Conservation (phyloP, 1,140 invertebrate genomes). For the Drosophila ficusphila region DNA sequence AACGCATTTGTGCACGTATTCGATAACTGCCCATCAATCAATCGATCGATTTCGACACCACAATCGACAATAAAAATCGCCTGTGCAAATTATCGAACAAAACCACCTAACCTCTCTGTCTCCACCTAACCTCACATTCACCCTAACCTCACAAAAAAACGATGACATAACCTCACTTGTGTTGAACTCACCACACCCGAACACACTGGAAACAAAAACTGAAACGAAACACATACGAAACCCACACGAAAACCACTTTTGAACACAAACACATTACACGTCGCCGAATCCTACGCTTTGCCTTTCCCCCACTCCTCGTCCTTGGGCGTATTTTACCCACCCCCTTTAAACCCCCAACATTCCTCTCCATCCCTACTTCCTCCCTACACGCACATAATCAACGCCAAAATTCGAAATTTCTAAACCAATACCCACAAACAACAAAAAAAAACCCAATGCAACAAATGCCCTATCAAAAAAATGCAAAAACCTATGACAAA, state of each 20-base stretch:
- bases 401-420: constrained; percentile 66
- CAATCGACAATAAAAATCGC: constrained; percentile 45
- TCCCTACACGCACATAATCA: constrained; percentile 50
- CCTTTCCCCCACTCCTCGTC: constrained; percentile 9
- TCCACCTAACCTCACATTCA: constrained; percentile 31
- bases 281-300: constrained; percentile 53
- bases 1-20: constrained; percentile 72
- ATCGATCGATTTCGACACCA: constrained; percentile 39
- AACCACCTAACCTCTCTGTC: constrained; percentile 17
- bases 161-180: constrained; percentile 22
- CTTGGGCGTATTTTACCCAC: constrained; percentile 18
- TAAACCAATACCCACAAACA: constrained; percentile 33
- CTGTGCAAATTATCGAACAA: constrained; percentile 38
- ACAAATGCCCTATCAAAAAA: constrained; percentile 45
- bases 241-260: constrained; percentile 9
- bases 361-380: neutral
- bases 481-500: constrained; percentile 24
- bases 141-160: constrained; percentile 19
- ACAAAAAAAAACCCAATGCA: constrained; percentile 44
- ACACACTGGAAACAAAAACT: constrained; percentile 7
- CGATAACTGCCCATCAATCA: constrained; percentile 49
- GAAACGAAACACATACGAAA: constrained; percentile 18
- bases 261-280: constrained; percentile 28
- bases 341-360: constrained; percentile 11
- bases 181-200: constrained; percentile 17